Evolutionary conservation across 2,797 vertebrate species (phyloP).

Genomic region (Peromyscus aztecus): DNA sequence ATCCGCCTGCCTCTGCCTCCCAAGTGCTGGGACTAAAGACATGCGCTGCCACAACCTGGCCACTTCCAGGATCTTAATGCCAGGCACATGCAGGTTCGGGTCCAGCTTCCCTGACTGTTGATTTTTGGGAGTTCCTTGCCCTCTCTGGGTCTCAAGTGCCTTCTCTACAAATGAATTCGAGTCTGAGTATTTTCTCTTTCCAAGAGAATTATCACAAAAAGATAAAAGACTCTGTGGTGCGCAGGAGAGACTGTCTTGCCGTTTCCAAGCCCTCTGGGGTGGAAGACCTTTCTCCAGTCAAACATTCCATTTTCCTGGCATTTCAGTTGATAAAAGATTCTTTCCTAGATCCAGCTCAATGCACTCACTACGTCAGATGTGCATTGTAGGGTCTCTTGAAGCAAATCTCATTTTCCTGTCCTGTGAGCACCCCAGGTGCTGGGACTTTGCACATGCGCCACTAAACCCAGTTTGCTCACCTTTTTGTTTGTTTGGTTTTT

Average conservation of each 20-base stretch:
- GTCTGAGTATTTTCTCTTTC: background rate
- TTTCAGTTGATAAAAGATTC: background rate
- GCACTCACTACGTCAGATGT: background rate
- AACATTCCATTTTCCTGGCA: background rate
- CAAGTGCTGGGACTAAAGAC: background rate
- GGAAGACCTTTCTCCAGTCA: background rate
- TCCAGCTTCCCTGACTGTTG: background rate
- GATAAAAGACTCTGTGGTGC: background rate
- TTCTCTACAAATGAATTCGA: conserved; percentile 43
- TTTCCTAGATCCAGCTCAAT: background rate
- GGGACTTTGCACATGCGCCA: background rate
- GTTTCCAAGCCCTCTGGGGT: background rate
- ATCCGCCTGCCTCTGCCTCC: background rate
- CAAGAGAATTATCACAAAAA: background rate
- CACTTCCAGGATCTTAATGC: background rate
- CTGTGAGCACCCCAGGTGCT: background rate
- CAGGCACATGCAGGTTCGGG: background rate
- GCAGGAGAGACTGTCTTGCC: background rate
- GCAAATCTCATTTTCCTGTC: background rate
- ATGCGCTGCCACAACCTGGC: accelerated
- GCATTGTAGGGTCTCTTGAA: background rate
- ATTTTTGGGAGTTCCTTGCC: background rate
- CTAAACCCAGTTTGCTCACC: background rate
- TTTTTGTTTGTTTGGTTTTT: background rate
- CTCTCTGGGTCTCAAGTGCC: background rate